Evolutionary conservation across 2,113 vertebrate species (phyloP), one percentile per base, ranked within the genome.

Genomic region (Rattus rattus): DNA sequence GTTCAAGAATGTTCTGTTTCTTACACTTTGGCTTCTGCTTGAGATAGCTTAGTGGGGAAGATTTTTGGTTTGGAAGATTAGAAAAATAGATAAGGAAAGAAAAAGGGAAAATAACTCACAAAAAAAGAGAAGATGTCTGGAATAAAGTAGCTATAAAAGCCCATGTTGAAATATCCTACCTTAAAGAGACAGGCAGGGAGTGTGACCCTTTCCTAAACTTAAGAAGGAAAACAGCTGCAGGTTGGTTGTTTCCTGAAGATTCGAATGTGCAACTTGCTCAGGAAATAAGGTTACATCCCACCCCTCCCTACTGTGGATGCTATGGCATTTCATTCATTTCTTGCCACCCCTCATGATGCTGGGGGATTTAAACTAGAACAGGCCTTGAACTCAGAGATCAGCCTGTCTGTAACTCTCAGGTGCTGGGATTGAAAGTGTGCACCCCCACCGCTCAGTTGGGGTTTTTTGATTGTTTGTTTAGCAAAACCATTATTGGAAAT

Each of bases 81-180:
- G 88, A 92, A 95, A 93, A 96, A 65, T 26, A 65, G 67, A 56
- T 73, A 54, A 90, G 70, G 91, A 94, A 95, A 89, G 54, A 33
- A 56, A 36, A 80, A 90, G 36, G 69, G 52, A 89, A 96, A 94
- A 83, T 65, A 65, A 33, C 73, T 75, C 90, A 77, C 54, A 84
- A 75, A 70, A 43, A 61, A 79, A 39, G 16, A 69, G 30, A 73
- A 39, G 33, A 54, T 83, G 1, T 80, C 33, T 77, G 1, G 28
- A 94, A 65, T 93, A 56, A 73, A 77, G 56, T 24, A 28, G 24
- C 52, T 92, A 63, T 43, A 26, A 92, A 73, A 86, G 77, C 54
- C 86, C 5, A 16, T 73, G 49, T 90, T 87, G 90, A 88, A 94
- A 80, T 5, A 30, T 70, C 86, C 61, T 75, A 28, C 70, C 75